phyloP scores from a whole-genome alignment of 2,888 invertebrate genomes.

The Argyresthia albistria region DNA sequence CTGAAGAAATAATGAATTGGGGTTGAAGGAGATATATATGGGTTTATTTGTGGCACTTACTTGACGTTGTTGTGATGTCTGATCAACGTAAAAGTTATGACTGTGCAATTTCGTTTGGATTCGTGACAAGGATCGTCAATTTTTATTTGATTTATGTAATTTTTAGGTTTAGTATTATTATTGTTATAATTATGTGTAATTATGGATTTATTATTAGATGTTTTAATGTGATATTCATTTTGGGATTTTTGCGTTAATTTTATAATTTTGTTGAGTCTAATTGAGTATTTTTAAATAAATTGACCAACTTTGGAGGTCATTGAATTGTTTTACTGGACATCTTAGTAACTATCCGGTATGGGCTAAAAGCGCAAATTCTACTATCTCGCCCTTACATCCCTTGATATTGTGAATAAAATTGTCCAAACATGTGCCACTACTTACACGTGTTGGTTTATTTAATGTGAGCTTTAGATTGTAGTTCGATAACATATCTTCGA shows the following conservation, averaged over 20 bases:
- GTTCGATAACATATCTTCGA: not conserved
- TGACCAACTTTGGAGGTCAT: not conserved
- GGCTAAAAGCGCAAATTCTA: not conserved
- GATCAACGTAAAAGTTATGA: conserved; percentile 7
- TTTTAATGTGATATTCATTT: conserved; percentile 6
- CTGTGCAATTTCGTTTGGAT: conserved; percentile 6
- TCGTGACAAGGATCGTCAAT: not conserved
- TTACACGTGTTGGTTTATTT: not conserved
- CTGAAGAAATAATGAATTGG: not conserved
- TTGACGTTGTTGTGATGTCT: conserved; percentile 1
- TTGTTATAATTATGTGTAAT: conserved; percentile 3
- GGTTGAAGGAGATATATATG: not conserved
- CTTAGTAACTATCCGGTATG: not conserved
- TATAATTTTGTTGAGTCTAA: conserved; percentile 2
- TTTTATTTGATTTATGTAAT: not conserved
- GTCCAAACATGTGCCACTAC: not conserved
- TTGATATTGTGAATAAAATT: not conserved
- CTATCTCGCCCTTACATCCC: not conserved
- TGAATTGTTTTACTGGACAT: not conserved
- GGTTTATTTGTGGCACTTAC: conserved; percentile 1
- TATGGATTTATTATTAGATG: conserved; percentile 3
- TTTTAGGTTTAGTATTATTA: conserved; percentile 1
- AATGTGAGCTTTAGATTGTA: not conserved
- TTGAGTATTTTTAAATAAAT: conserved; percentile 1
- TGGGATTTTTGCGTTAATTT: conserved; percentile 4